These are phyloP conservation scores for Coboldia fuscipes DNA, from an alignment of 1,140 invertebrate species.

Conservation along the genomic window DNA sequence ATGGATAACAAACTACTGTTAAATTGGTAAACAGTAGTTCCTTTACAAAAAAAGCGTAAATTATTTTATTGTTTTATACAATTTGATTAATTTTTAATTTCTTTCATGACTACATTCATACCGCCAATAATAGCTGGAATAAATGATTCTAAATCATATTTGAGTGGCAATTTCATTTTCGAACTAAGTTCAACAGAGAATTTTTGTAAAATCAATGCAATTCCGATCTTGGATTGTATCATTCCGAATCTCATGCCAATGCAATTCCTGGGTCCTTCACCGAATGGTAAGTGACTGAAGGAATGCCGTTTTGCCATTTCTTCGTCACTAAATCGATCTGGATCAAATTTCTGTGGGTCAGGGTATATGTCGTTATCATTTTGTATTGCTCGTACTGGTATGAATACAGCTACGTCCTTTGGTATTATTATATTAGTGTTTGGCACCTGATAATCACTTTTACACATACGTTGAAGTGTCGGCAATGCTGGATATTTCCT, in stretches of 20 bases:
- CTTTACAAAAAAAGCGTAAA: no score
- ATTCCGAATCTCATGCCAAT: constrained; percentile 24
- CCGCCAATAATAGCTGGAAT: no score
- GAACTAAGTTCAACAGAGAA: constrained; percentile 16
- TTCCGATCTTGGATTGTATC: constrained; percentile 19
- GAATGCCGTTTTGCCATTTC: constrained; percentile 1
- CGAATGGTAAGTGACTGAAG: constrained; percentile 26
- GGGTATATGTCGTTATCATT: constrained; percentile 30
- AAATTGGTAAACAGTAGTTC: no score
- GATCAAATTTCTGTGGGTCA: constrained; percentile 35
- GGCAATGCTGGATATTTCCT: constrained; percentile 33
- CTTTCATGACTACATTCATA: no score
- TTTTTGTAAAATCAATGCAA: constrained; percentile 18
- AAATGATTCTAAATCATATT: no score
- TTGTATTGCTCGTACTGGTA: constrained; percentile 38
- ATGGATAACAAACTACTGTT: no score
- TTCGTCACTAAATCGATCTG: constrained; percentile 28
- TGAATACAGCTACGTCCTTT: constrained; percentile 29
- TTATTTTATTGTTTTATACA: no score
- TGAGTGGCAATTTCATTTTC: no score
- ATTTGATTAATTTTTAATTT: no score
- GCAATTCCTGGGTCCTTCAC: constrained; percentile 31
- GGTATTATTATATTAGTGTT: constrained; percentile 29
- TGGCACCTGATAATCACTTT: constrained; percentile 28
- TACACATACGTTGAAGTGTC: constrained; percentile 28